Base-by-base conservation (phyloP, 1,140 invertebrate species). In the Akabosia matsudoensis region DNA sequence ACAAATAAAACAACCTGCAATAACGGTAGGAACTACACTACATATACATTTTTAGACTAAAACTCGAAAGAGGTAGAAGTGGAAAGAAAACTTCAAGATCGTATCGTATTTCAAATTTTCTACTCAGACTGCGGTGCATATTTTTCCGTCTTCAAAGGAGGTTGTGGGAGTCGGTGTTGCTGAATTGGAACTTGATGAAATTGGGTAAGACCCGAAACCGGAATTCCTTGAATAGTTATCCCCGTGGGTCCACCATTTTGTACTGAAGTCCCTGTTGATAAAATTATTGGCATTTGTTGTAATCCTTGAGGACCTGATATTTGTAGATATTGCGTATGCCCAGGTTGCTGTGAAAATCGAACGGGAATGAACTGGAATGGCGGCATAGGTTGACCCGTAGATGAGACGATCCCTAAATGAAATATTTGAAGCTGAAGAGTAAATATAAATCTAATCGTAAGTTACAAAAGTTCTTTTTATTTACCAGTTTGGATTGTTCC, bases 361-460 rank as follows among this genome's bases (percentile, higher is more conserved):
- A 67, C 24, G 2, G 61, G 61, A 67, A 67, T 67, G 10, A 67
- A 30, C 22, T 67, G 54, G 54, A n/a, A 61, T 24, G 54, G 54
- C 24, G 54, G 54, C 14, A 24, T 22, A 16, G 54, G 14, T 22
- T 24, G 26, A 30, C 10, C 1, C 10, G n/a, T 56, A n/a, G 54
- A 24, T 4, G 10, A 24, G n/a, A 22, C 3, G n/a, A 56, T 22
- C 24, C 54, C 54, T 16, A 22, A n/a, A 45, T 45, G 7, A 10
- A 45, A n/a, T n/a, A n/a, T n/a, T n/a, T n/a, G n/a, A n/a, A n/a
- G n/a, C n/a, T n/a, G n/a, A n/a, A n/a, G n/a, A n/a, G n/a, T n/a
- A n/a, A n/a, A n/a, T n/a, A n/a, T n/a, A n/a, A n/a, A n/a, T n/a
- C n/a, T n/a, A n/a, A n/a, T n/a, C n/a, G n/a, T n/a, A n/a, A n/a